Evolutionary conservation across 2,113 vertebrate genomes (phyloP), one percentile per base, ranked within the genome.

Genomic region (Paraplagusia blochii): DNA sequence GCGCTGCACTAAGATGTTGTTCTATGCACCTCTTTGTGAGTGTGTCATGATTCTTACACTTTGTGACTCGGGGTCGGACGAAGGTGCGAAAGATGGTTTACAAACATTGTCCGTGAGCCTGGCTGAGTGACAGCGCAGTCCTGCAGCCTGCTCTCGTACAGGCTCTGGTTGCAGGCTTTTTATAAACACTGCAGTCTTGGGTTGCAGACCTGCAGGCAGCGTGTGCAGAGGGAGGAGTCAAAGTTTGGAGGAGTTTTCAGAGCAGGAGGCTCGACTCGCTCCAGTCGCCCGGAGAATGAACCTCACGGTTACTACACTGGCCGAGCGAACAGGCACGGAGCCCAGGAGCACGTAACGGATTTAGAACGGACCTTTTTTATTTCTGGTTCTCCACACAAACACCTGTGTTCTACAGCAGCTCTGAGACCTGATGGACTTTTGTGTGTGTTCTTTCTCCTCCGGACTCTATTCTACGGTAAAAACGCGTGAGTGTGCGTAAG

Each of bases 221-320:
- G 68, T 56, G 76, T 64, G 62, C 50, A 13, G 79, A 45, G 75
- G 83, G 83, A 51, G 85, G 81, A 72, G 77, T 64, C 11, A 49
- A 82, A 70, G 62, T 77, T 69, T 49, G 61, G 22, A 54, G 0
- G 53, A 22, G 50, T 78, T 9, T 34, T 53, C 65, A 55, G 56
- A 45, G 9, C 29, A 76, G 40, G 64, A 76, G 76, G 59, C 62
- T 69, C 46, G 53, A 40, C 54, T 51, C 16, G 22, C 10, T 33
- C 12, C 13, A 40, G 38, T 40, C 9, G 38, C 9, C 10, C 38
- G 1, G 58, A 36, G 44, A 71, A 63, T 66, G 63, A 44, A 40
- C 29, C 29, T 48, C 61, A 1, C 49, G 11, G 22, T 29, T 2
- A 39, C 36, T 2, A 11, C 10, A 40, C 38, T 40, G 38, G 12